These are phyloP conservation scores for Erethizon dorsatum DNA, from an alignment of 2,797 vertebrate genomes.

Conservation along the genomic window DNA sequence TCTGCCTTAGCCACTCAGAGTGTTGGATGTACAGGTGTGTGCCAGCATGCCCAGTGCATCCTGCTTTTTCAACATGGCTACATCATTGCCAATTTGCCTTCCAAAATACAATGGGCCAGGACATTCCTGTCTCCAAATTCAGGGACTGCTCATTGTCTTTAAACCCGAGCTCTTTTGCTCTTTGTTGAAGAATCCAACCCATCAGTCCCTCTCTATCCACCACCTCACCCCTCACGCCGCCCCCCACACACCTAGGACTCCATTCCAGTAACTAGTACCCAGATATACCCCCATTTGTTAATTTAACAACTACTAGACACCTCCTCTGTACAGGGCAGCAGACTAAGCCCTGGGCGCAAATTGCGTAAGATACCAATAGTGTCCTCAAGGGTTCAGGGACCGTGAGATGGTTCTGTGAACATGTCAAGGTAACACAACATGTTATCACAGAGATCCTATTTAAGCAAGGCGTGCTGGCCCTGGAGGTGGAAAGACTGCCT, in stretches of 20 bases:
- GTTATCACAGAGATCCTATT: background rate
- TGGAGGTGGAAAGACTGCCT: background rate
- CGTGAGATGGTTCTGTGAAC: constrained; percentile 39
- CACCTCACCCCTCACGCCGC: background rate
- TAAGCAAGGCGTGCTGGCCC: constrained; percentile 25
- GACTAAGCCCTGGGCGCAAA: background rate
- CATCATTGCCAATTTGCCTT: background rate
- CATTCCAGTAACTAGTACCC: background rate
- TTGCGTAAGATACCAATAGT: constrained; percentile 19
- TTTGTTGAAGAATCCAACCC: background rate
- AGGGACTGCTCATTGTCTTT: background rate
- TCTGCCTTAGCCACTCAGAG: background rate
- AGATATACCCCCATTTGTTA: background rate
- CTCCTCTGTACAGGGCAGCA: background rate
- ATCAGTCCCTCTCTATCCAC: background rate
- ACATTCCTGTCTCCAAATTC: background rate
- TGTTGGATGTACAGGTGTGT: background rate
- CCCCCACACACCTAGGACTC: background rate
- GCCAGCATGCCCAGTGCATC: background rate
- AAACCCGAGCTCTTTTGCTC: background rate
- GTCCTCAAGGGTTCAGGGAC: constrained; percentile 43
- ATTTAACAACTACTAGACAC: background rate
- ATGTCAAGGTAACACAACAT: constrained; percentile 37
- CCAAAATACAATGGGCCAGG: background rate
- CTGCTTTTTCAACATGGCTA: constrained; percentile 5